Percentiles rank a stretch among this genome's conserved stretches.
phyloP scores from a whole-genome alignment of 2,113 vertebrate species.

The Mola mola region DNA sequence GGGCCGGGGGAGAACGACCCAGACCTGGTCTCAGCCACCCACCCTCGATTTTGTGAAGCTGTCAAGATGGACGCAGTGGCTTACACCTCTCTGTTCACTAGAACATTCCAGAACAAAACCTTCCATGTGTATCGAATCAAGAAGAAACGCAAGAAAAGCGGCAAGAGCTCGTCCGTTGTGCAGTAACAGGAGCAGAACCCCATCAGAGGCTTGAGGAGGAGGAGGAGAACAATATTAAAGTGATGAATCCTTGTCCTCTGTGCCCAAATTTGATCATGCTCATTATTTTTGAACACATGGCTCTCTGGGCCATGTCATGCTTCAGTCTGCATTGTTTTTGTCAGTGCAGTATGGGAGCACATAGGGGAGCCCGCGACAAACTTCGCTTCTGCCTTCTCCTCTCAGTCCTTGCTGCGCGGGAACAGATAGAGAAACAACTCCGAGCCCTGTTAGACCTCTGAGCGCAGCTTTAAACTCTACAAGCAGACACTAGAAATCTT shows the following conservation, averaged over 20 bases:
- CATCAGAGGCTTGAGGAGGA: conserved; percentile 18
- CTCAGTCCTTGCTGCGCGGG: too few relatives aligned
- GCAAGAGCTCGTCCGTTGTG: conserved; percentile 49
- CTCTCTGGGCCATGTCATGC: conserved; percentile 33
- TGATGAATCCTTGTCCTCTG: conserved; percentile 37
- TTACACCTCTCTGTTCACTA: conserved; percentile 85
- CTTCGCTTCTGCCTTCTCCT: too few relatives aligned
- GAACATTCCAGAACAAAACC: conserved; percentile 94
- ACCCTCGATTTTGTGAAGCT: conserved; percentile 94
- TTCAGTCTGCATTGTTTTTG: conserved; percentile 23
- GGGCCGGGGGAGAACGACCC: conserved; percentile 89
- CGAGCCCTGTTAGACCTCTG: too few relatives aligned
- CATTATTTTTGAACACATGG: conserved; percentile 47
- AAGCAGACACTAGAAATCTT: too few relatives aligned
- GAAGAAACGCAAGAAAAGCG: conserved; percentile 76
- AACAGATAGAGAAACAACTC: too few relatives aligned
- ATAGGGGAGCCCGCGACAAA: too few relatives aligned
- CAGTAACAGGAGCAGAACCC: conserved; percentile 27
- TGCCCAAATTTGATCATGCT: conserved; percentile 42
- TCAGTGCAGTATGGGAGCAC: conserved; percentile 19
- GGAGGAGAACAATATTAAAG: conserved; percentile 12
- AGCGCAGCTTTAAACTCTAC: too few relatives aligned
- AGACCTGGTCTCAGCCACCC: conserved; percentile 83
- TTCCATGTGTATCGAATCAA: conserved; percentile 92
- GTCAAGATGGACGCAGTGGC: conserved; percentile 84